Evolutionary conservation across 2,888 invertebrate genomes (phyloP).

Genomic region (Abrostola triplasia): DNA sequence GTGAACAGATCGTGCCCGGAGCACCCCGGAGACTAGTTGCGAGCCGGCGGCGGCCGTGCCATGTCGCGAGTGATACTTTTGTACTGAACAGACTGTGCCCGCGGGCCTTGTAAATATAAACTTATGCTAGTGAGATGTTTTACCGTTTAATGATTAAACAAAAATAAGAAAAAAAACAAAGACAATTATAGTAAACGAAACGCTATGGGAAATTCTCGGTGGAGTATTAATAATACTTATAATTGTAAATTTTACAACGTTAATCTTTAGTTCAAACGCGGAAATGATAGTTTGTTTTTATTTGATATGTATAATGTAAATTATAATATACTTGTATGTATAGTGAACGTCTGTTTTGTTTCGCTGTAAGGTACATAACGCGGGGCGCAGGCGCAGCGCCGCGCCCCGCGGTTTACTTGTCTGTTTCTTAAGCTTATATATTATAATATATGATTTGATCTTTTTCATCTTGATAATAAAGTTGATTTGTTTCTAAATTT

Average conservation of each 20-base stretch:
- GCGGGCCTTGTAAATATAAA: slow-evolving; percentile 81
- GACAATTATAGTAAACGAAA: slow-evolving; percentile 76
- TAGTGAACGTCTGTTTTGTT: slow-evolving; percentile 57
- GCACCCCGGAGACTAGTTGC: slow-evolving; percentile 98
- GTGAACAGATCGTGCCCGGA: slow-evolving; percentile 99
- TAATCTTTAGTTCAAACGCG: slow-evolving; percentile 72
- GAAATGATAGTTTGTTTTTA: slow-evolving; percentile 69
- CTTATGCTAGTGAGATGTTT: slow-evolving; percentile 86
- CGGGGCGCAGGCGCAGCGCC: slow-evolving; percentile 61
- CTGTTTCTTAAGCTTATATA: slow-evolving; percentile 83
- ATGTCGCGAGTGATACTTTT: slow-evolving; percentile 78
- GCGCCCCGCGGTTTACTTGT: slow-evolving; percentile 72
- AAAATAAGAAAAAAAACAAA: slow-evolving; percentile 76
- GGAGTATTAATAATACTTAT: slow-evolving; percentile 74
- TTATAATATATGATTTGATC: slow-evolving; percentile 84
- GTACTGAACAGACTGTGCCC: slow-evolving; percentile 83
- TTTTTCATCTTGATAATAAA: slow-evolving; percentile 89
- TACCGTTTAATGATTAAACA: slow-evolving; percentile 80
- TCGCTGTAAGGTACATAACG: slow-evolving; percentile 57
- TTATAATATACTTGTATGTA: slow-evolving; percentile 63
- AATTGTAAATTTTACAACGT: slow-evolving; percentile 80
- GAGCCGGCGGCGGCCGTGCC: slow-evolving; percentile 82
- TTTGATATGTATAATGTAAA: slow-evolving; percentile 71
- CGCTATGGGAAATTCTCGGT: slow-evolving; percentile 78
- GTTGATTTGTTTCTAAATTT: slow-evolving; percentile 89